Evolutionary conservation across 1,140 invertebrate genomes (phyloP), one percentile per base, ranked within the genome.

Genomic region (Phocides pigmalion): DNA sequence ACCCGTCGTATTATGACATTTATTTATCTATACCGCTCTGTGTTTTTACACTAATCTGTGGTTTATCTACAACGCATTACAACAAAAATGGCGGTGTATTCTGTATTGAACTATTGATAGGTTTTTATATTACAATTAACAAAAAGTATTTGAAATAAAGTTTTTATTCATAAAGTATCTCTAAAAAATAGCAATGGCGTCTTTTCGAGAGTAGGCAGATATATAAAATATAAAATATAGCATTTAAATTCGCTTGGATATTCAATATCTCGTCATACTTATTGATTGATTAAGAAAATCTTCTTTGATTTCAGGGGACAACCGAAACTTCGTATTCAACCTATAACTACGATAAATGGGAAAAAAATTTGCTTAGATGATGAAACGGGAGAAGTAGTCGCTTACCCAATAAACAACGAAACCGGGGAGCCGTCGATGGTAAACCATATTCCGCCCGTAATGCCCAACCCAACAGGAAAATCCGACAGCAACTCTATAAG

Each of bases 301-400:
- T 35, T 17, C n/a, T 22, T 4, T 41, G 2, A 16, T 59, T 59
- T 11, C 17, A 59, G 56, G 14, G 11, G n/a, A 11, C 42, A n/a
- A 3, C 25, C 25, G 1, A 47, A 8, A 46, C 12, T 35, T 17
- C 42, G 56, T 14, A 47, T 59, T 19, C 32, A 35, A 12, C 56
- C 42, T 14, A 12, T 37, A 20, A 17, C 25, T 37, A 37, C 62
- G 5, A 19, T 53, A 4, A 65, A 32, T 25, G 22, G 65, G 39
- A 68, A 64, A 22, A 46, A 65, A 42, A 80, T 81, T 62, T 79
- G 67, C 49, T 82, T 72, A 64, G 83, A 89, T 62, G 79, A 82
- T 32, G 82, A 90, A 58, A 86, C 86, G 8, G 84, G 81, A 5
- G 84, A 89, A 75, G 73, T 83, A 14, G 63, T 83, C 2, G 80